Conservation (phyloP, 2,888 invertebrate genomes). For the Rugalucina vietnamica region DNA sequence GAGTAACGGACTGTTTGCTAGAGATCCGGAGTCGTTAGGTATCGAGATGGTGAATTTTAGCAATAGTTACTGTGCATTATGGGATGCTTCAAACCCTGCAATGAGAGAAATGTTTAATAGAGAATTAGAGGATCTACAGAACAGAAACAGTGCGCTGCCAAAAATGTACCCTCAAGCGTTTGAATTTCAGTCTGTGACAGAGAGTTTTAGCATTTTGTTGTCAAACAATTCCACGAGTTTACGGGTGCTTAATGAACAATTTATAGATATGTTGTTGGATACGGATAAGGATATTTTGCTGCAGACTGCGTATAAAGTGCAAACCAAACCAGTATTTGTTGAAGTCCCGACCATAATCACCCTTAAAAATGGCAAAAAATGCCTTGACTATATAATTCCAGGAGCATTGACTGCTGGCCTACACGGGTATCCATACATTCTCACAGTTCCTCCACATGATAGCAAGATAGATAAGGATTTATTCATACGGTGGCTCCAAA, state of each 20-base stretch:
- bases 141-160: constrained; percentile 34
- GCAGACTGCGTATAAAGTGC: constrained; percentile 85
- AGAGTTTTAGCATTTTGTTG: constrained; percentile 39
- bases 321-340: constrained; percentile 91
- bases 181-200: constrained; percentile 50
- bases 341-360: constrained; percentile 93
- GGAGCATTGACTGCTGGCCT: constrained; percentile 87
- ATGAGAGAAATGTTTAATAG: constrained; percentile 48
- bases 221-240: constrained; percentile 73
- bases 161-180: constrained; percentile 55
- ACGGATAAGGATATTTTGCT: constrained; percentile 54
- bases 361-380: constrained; percentile 90
- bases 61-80: constrained; percentile 89
- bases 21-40: constrained; percentile 56
- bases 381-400: constrained; percentile 91
- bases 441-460: constrained; percentile 89
- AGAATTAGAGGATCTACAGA: constrained; percentile 42
- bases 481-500: constrained; percentile 92
- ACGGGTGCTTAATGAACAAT: constrained; percentile 52
- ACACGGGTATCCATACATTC: constrained; percentile 94
- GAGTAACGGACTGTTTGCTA: constrained; percentile 79
- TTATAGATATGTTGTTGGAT: constrained; percentile 51
- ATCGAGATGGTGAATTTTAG: constrained; percentile 86
- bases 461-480: constrained; percentile 72
- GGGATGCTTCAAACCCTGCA: constrained; percentile 92